Percentiles rank a stretch among this genome's conserved stretches.
Conservation (phyloP, 1,140 invertebrate genomes). For the Drosophila arizonae region DNA sequence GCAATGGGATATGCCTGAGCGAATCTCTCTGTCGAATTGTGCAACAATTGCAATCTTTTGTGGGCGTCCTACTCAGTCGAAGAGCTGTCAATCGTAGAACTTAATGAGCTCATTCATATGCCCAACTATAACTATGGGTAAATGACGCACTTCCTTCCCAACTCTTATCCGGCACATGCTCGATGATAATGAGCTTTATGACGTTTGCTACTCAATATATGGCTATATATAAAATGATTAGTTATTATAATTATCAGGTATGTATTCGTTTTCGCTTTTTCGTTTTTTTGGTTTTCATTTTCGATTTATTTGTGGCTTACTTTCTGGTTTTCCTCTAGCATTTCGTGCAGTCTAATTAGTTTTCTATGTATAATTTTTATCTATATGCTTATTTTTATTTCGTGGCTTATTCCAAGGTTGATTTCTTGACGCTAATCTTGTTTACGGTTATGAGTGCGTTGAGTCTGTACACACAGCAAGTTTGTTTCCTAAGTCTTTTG, state of each 20-base stretch:
- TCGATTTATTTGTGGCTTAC: constrained; percentile 12
- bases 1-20: constrained; percentile 48
- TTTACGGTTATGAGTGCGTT: neutral
- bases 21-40: constrained; percentile 54
- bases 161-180: constrained; percentile 34
- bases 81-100: constrained; percentile 54
- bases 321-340: constrained; percentile 54
- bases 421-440: constrained; percentile 26
- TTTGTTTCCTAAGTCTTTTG: constrained; percentile 51
- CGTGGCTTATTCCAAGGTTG: constrained; percentile 55
- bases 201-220: constrained; percentile 25
- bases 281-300: neutral
- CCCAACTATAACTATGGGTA: constrained; percentile 22
- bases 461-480: constrained; percentile 11
- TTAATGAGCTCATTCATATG: constrained; percentile 63
- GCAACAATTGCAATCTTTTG: constrained; percentile 60
- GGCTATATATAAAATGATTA: constrained; percentile 30
- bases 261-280: neutral
- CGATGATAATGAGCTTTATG: constrained; percentile 38
- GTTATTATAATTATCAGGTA: constrained; percentile 28
- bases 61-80: constrained; percentile 48
- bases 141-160: constrained; percentile 55
- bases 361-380: constrained; percentile 23
- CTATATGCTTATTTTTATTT: constrained; percentile 33
- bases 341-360: constrained; percentile 59